A percentile compares a stretch with the other conserved stretches of the same genome.
phyloP scores from a whole-genome alignment of 2,797 vertebrate genomes.

The Cryptoprocta ferox region DNA sequence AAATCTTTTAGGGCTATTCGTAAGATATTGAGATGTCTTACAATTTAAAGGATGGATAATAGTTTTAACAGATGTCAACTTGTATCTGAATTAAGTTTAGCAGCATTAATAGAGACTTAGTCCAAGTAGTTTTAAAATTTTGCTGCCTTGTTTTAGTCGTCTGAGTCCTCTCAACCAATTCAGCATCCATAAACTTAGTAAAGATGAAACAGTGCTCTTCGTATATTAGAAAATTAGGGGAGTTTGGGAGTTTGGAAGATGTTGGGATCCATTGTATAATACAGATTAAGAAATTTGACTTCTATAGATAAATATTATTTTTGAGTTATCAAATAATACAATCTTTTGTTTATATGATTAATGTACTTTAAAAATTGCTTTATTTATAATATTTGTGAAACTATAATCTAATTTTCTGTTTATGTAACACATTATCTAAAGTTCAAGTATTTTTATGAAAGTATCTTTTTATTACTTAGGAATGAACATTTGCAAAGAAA shows the following conservation, averaged over 20 bases:
- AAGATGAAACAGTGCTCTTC: background rate
- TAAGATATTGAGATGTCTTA: background rate
- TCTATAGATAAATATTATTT: background rate
- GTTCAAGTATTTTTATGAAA: constrained; percentile 1
- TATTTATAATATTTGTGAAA: background rate
- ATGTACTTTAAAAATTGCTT: background rate
- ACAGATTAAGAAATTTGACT: constrained; percentile 4
- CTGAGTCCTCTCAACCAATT: background rate
- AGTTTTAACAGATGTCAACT: background rate
- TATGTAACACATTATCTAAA: background rate
- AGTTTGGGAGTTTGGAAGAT: background rate
- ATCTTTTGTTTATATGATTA: background rate
- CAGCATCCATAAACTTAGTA: background rate
- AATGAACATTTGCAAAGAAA: constrained; percentile 19
- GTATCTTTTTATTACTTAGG: background rate
- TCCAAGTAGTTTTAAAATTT: background rate
- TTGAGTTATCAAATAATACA: background rate
- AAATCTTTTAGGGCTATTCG: background rate
- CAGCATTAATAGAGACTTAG: background rate
- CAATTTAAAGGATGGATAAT: background rate
- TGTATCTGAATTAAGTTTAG: background rate
- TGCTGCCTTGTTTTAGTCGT: background rate
- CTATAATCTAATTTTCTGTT: background rate
- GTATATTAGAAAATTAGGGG: background rate
- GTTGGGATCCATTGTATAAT: background rate